A percentile compares a stretch with the other conserved stretches of the same genome.
Evolutionary conservation across 2,888 invertebrate species (phyloP).

Genomic region (Plebejus argus): DNA sequence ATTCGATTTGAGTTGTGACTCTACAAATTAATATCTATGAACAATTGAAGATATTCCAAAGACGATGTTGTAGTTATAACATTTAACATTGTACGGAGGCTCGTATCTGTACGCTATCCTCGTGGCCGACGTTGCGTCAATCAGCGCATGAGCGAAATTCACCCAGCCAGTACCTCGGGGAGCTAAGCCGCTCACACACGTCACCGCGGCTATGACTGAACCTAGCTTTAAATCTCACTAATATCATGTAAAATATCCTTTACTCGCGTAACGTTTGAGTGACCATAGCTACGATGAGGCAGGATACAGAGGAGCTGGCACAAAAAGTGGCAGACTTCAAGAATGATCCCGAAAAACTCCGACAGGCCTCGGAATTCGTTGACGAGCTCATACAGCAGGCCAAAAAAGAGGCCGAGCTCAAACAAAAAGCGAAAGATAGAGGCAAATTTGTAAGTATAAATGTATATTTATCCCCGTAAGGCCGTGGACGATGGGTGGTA

Average conservation of each 20-base stretch:
- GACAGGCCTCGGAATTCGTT: constrained; percentile 80
- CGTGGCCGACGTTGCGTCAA: constrained; percentile 42
- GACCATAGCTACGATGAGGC: constrained; percentile 55
- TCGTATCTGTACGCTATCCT: not conserved
- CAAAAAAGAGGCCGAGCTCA: constrained; percentile 80
- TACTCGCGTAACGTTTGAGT: constrained; percentile 40
- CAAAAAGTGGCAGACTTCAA: constrained; percentile 80
- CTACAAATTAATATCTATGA: too few species aligned
- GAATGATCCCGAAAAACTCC: constrained; percentile 81
- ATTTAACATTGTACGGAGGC: not conserved
- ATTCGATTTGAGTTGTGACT: too few species aligned
- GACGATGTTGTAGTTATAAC: not conserved
- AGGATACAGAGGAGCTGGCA: constrained; percentile 67
- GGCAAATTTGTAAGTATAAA: constrained; percentile 80
- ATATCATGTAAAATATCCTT: constrained; percentile 38
- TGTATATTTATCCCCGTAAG: constrained; percentile 73
- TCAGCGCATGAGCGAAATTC: constrained; percentile 72
- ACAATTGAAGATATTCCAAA: too few species aligned
- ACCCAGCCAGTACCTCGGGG: constrained; percentile 54
- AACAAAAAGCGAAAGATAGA: constrained; percentile 81
- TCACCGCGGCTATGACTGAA: constrained; percentile 42
- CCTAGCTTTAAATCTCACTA: constrained; percentile 39
- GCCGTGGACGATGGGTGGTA: constrained; percentile 75
- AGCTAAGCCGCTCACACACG: constrained; percentile 53
- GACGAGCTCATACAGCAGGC: constrained; percentile 82